A percentile compares a stretch with the other conserved stretches of the same genome.
Conservation (phyloP, 2,888 invertebrate species). For the Rhagophthalmus giganteus region DNA sequence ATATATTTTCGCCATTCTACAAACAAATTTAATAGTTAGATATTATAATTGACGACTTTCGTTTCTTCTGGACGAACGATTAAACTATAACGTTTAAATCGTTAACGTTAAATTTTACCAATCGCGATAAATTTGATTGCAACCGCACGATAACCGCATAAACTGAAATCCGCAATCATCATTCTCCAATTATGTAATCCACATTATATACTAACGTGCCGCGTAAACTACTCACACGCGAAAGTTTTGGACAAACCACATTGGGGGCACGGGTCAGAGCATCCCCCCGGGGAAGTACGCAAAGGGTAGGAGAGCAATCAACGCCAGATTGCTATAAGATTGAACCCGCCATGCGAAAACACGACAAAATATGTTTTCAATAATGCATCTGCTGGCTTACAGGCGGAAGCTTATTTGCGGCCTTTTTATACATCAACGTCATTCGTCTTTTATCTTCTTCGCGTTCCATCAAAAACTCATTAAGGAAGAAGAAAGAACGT, state of each 20-base stretch:
- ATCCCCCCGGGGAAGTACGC: constrained; percentile 23
- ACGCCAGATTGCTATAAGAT: constrained; percentile 49
- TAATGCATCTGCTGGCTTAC: constrained; percentile 47
- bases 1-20: too few relatives aligned
- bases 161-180: constrained; percentile 17
- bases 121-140: not conserved
- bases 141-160: constrained; percentile 14
- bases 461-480: constrained; percentile 28
- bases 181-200: constrained; percentile 19
- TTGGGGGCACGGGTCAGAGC: constrained; percentile 22
- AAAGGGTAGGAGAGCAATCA: constrained; percentile 44
- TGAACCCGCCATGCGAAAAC: constrained; percentile 45
- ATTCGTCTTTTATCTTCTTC: constrained; percentile 28
- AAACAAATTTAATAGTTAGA: too few relatives aligned
- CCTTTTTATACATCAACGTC: constrained; percentile 37
- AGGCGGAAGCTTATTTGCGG: constrained; percentile 45
- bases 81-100: too few relatives aligned
- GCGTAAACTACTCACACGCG: constrained; percentile 24
- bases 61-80: not conserved
- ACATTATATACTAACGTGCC: constrained; percentile 17
- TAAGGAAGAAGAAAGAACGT: constrained; percentile 25
- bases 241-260: constrained; percentile 27
- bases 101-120: too few relatives aligned
- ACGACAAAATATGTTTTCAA: constrained; percentile 51
- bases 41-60: not conserved